These are phyloP conservation scores for Myripristis jacobus DNA, from an alignment of 2,797 vertebrate genomes.

Conservation along the genomic window DNA sequence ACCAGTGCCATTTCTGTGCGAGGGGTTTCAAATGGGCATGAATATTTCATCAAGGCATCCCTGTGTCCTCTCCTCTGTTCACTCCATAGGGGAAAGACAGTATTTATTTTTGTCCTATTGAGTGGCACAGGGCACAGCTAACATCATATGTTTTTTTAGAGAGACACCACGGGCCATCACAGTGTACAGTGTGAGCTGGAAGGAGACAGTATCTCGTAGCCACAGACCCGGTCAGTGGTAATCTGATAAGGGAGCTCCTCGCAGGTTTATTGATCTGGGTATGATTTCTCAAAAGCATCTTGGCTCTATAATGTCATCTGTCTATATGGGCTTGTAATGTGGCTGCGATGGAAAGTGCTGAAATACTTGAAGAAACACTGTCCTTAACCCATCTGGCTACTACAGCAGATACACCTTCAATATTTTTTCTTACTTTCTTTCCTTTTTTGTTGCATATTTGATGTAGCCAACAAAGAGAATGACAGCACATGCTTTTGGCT, in stretches of 20 bases:
- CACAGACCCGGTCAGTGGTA: slow-evolving; percentile 58
- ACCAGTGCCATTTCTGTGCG: slow-evolving; percentile 58
- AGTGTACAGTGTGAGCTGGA: background rate
- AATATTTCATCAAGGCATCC: slow-evolving; percentile 77
- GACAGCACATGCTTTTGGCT: background rate
- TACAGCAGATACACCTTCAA: background rate
- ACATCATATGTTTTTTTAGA: slow-evolving; percentile 53
- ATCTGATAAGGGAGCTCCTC: slow-evolving; percentile 69
- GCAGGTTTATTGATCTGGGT: slow-evolving; percentile 72
- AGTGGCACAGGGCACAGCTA: slow-evolving; percentile 55
- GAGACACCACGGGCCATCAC: slow-evolving; percentile 37
- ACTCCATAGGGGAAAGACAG: slow-evolving; percentile 43
- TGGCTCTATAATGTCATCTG: slow-evolving; percentile 53
- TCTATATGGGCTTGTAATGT: slow-evolving; percentile 18
- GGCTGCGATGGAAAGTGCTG: slow-evolving; percentile 27
- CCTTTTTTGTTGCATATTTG: background rate
- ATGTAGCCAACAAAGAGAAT: background rate
- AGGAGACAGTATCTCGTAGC: slow-evolving; percentile 40
- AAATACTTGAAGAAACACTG: background rate
- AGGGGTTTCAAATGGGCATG: slow-evolving; percentile 76
- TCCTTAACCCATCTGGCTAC: background rate
- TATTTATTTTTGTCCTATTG: slow-evolving; percentile 74
- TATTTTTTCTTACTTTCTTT: too few species aligned
- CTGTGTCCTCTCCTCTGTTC: slow-evolving; percentile 63
- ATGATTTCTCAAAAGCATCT: slow-evolving; percentile 58